Base-by-base conservation (phyloP, 2,888 invertebrate genomes). In the Platycheirus rosarum region DNA sequence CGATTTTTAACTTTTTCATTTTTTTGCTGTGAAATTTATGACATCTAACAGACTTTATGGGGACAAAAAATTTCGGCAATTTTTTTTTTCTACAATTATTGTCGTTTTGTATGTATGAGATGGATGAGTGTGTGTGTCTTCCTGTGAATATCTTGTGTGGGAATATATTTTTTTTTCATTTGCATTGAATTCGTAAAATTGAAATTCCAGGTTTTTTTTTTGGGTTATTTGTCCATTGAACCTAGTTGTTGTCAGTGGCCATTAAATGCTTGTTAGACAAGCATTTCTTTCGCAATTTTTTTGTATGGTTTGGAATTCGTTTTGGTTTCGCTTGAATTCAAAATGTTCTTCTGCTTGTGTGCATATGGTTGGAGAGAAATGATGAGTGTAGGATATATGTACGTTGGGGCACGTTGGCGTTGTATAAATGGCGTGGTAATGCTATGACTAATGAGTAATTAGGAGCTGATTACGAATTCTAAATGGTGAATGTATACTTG, bases 381-480 rank as follows among this genome's bases (percentile, higher is more conserved):
- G 11, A n/a, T 32, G 32, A 44, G 51, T 60, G 35, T 40, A 35
- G 26, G 40, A 32, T 32, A 55, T n/a, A n/a, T n/a, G n/a, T n/a
- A n/a, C n/a, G n/a, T n/a, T n/a, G n/a, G n/a, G n/a, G n/a, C n/a
- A n/a, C n/a, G n/a, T n/a, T n/a, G n/a, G n/a, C 35, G 48, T 44
- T 40, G 13, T 11, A 71, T 35, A 46, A 32, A 62, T 32, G 48
- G 42, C 60, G 66, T 46, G 20, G 26, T 32, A 32, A 62, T 32
- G 48, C 35, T 51, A 62, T 46, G 20, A 18, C 46, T 18, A 44
- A 66, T 65, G 79, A 70, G 75, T 75, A 80, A 80, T 80, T 75
- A 80, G 79, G 69, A 51, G 9, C 79, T 80, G 75, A 75, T 80
- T 80, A 75, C 70, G 62, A 75, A 80, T 80, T 80, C 75, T 44